Conservation (phyloP, 53 echinoderm and acorn worm genomes). For the Echinometra lucunter region DNA sequence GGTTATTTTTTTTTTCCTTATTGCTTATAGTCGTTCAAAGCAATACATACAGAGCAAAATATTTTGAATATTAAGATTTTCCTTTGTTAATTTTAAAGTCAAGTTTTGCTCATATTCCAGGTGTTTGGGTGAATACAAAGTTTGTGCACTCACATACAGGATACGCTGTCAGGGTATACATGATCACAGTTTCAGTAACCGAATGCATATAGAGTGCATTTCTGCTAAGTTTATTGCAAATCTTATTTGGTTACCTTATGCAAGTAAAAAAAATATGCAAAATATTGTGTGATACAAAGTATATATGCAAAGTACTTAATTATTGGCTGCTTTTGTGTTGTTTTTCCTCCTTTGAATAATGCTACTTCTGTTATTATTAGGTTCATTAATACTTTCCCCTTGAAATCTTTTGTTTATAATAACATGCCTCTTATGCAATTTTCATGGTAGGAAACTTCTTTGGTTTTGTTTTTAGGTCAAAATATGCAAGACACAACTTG, state of each 20-base stretch:
- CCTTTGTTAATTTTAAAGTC: background rate
- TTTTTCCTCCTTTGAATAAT: background rate
- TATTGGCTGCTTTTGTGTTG: background rate
- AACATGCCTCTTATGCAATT: background rate
- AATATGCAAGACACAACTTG: background rate
- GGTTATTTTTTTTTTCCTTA: background rate
- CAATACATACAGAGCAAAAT: background rate
- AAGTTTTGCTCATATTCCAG: background rate
- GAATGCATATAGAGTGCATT: background rate
- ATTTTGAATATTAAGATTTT: background rate
- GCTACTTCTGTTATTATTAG: background rate
- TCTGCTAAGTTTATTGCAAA: background rate
- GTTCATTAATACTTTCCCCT: background rate
- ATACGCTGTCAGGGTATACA: background rate
- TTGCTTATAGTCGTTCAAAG: constrained; percentile 9
- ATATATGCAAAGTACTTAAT: constrained; percentile 62
- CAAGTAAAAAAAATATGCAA: constrained; percentile 39
- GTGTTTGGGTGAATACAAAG: background rate
- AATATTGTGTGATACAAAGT: constrained; percentile 50
- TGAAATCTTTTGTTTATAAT: background rate
- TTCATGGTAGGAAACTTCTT: background rate
- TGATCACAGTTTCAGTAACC: background rate
- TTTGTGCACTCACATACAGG: background rate
- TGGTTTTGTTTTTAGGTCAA: background rate
- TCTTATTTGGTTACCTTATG: constrained; percentile 39